A percentile compares a stretch with the other conserved stretches of the same genome.
phyloP scores from a whole-genome alignment of 2,888 invertebrate species.

The Endotricha flammealis region DNA sequence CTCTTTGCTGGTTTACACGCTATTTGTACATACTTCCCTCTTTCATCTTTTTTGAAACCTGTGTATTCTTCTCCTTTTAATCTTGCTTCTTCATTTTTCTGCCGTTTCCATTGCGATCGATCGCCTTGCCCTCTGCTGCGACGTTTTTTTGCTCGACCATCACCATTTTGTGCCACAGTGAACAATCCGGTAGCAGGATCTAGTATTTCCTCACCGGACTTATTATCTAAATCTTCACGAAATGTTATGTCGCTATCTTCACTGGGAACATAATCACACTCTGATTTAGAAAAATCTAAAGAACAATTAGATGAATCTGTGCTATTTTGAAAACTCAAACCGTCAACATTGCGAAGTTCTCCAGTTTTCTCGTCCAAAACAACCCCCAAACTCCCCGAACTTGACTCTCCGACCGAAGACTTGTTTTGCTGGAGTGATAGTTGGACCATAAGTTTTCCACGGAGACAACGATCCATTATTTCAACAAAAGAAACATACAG shows the following conservation, averaged over 20 bases:
- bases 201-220: slow-evolving; percentile 1
- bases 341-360: too few species aligned
- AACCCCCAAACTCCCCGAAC: too few species aligned
- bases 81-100: slow-evolving; percentile 6
- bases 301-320: not conserved
- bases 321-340: too few species aligned
- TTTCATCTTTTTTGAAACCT: slow-evolving; percentile 7
- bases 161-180: slow-evolving; percentile 1
- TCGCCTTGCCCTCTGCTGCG: slow-evolving; percentile 7
- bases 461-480: too few species aligned
- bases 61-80: slow-evolving; percentile 5
- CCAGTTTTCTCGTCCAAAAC: too few species aligned
- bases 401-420: too few species aligned
- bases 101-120: slow-evolving; percentile 5
- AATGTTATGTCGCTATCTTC: slow-evolving; percentile 1
- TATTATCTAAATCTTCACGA: slow-evolving; percentile 3
- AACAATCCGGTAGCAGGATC: not conserved
- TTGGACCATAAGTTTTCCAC: too few species aligned
- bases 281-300: slow-evolving; percentile 1
- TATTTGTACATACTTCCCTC: slow-evolving; percentile 1
- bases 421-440: too few species aligned
- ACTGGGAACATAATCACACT: slow-evolving; percentile 1
- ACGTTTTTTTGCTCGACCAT: slow-evolving; percentile 1
- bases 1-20: slow-evolving; percentile 2
- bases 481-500: too few species aligned